Percentiles rank a stretch among this genome's conserved stretches.
Evolutionary conservation across 1,140 invertebrate species (phyloP).

Genomic region (Magallana gigas): DNA sequence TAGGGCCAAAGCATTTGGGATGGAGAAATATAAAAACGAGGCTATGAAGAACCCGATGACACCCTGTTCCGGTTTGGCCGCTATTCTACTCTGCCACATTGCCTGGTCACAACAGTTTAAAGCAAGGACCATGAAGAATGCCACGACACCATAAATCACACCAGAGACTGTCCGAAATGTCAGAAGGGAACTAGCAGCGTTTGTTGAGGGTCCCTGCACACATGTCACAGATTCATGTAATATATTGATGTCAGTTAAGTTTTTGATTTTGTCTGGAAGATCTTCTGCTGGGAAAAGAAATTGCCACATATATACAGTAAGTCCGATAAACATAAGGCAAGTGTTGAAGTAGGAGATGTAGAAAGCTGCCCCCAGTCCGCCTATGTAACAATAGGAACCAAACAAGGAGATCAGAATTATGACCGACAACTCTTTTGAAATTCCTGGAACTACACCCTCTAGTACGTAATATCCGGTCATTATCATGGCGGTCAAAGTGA

Average conservation of each 20-base stretch:
- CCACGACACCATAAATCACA: constrained; percentile 71
- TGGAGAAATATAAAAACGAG: constrained; percentile 76
- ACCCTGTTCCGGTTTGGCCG: constrained; percentile 74
- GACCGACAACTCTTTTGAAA: constrained; percentile 65
- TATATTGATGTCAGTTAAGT: constrained; percentile 47
- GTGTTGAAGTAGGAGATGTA: constrained; percentile 79
- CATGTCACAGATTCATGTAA: constrained; percentile 67
- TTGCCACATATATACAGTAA: not conserved
- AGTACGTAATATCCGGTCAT: constrained; percentile 62
- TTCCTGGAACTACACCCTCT: constrained; percentile 60
- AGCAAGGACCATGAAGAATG: constrained; percentile 70
- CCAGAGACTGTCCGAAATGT: constrained; percentile 60
- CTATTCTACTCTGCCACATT: constrained; percentile 73
- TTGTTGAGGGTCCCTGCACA: constrained; percentile 70
- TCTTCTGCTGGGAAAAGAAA: not conserved
- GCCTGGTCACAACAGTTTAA: constrained; percentile 79
- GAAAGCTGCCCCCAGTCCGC: constrained; percentile 78
- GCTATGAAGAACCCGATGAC: constrained; percentile 77
- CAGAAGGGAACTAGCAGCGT: constrained; percentile 68
- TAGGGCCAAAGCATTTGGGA: constrained; percentile 72
- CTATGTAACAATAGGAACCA: constrained; percentile 77
- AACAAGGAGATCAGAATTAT: constrained; percentile 68
- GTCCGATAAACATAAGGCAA: constrained; percentile 69
- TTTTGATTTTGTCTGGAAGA: not conserved
- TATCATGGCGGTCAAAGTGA: constrained; percentile 68